Percentiles rank a stretch among this genome's conserved stretches.
These are phyloP conservation scores for Copidosoma floridanum DNA, from an alignment of 1,140 invertebrate genomes.

Conservation along the genomic window DNA sequence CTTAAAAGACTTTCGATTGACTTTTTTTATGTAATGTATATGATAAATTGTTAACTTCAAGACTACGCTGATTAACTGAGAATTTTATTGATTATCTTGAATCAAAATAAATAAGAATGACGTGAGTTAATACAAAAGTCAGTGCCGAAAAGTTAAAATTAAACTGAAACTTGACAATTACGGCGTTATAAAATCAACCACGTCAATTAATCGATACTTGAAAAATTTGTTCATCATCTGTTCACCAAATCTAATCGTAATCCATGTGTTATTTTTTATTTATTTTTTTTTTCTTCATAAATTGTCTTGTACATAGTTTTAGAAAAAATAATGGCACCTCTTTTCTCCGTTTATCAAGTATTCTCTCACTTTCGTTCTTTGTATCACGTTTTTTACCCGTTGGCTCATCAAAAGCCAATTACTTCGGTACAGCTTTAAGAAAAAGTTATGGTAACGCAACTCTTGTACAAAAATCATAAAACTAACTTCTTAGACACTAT, in stretches of 20 bases:
- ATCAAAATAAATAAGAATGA: neutral
- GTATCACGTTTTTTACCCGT: conserved; percentile 31
- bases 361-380: conserved; percentile 23
- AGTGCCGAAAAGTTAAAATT: conserved; percentile 13
- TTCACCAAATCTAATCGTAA: neutral
- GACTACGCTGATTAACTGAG: neutral
- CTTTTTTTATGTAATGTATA: neutral
- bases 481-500: conserved; percentile 2
- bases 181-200: neutral
- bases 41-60: neutral
- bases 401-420: conserved; percentile 35
- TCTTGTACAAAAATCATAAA: conserved; percentile 10
- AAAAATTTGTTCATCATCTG: neutral
- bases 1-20: neutral
- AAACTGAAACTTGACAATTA: neutral
- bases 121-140: neutral
- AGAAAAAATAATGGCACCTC: neutral
- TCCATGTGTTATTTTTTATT: too few relatives aligned
- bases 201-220: conserved; percentile 14
- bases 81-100: neutral
- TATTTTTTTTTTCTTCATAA: too few relatives aligned
- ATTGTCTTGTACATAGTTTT: neutral
- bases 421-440: conserved; percentile 46
- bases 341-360: neutral
- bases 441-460: conserved; percentile 13